Evolutionary conservation across 2,113 vertebrate genomes (phyloP), one percentile per base, ranked within the genome.

Genomic region (Ramphastos sulfuratus): DNA sequence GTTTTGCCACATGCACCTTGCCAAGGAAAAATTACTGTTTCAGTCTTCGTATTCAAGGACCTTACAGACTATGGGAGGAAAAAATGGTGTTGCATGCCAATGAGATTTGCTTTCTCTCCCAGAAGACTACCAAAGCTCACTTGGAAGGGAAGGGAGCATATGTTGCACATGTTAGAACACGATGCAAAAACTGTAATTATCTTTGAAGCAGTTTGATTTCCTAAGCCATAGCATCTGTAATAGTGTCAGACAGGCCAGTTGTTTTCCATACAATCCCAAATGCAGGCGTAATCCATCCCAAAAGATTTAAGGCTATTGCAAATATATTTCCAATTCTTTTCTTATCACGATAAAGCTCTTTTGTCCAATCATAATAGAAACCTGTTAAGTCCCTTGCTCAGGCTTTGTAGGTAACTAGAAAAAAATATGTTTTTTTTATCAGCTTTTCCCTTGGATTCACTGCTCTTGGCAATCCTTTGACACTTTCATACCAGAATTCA

Each of bases 191-290:
- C 39, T 73, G 35, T 80, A 77, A 72, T 85, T 3, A 9, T 70
- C 69, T 91, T 48, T 89, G 81, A 87, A 80, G 72, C 48, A 71
- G 67, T 92, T 87, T 70, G 35, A 25, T 79, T 89, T 92, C 42
- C 60, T 82, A 72, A 92, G 67, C 33, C 39, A 10, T 48, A 69
- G 50, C 66, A 86, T 83, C 67, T 94, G 46, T 82, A 87, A 55
- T 28, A 63, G 46, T 37, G 44, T 77, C 75, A 85, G 56, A 55
- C 16, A 33, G 48, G 54, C 35, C 52, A 52, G 15, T 65, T 79
- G 31, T 85, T 82, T 79, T 71, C 60, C 60, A 25, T 60, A 64
- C 25, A 35, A 67, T 73, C 52, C 56, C 33, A 80, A 73, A 85
- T 77, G 35, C 23, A 67, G 46, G 14, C 9, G 27, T 82, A 84